Conservation (phyloP, 2,888 invertebrate species). For the Resseliella maxima region DNA sequence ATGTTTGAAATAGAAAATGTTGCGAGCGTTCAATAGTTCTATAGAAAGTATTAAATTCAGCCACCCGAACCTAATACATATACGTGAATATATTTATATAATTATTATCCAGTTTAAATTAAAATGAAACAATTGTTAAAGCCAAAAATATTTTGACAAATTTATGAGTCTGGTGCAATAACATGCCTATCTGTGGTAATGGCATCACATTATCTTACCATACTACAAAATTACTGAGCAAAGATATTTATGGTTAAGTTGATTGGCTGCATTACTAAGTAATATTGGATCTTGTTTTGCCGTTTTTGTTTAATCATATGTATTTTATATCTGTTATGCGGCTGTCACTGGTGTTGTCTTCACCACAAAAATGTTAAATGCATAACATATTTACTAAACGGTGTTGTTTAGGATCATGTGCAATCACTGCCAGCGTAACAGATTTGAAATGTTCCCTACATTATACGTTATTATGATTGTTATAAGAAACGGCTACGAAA, state of each 20-base stretch:
- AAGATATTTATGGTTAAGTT: neutral
- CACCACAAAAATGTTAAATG: neutral
- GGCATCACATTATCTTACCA: neutral
- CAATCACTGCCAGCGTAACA: neutral
- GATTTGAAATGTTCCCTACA: neutral
- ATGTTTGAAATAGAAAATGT: too few species aligned
- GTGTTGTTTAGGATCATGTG: conserved; percentile 11
- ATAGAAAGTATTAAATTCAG: too few species aligned
- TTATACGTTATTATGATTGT: neutral
- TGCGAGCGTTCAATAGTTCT: too few species aligned
- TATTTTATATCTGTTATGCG: neutral
- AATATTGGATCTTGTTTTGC: neutral
- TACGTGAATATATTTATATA: too few species aligned
- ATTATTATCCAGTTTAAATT: too few species aligned
- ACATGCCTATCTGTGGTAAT: neutral
- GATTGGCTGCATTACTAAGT: neutral
- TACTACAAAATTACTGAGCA: neutral
- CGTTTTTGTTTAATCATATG: neutral
- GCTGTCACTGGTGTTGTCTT: neutral
- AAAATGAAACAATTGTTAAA: too few species aligned
- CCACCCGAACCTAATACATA: too few species aligned
- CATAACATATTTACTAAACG: conserved; percentile 12
- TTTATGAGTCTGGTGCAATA: neutral
- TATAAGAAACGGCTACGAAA: neutral
- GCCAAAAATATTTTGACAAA: neutral